Conservation (phyloP, 2,113 vertebrate species). For the Dolichotis patagonum region DNA sequence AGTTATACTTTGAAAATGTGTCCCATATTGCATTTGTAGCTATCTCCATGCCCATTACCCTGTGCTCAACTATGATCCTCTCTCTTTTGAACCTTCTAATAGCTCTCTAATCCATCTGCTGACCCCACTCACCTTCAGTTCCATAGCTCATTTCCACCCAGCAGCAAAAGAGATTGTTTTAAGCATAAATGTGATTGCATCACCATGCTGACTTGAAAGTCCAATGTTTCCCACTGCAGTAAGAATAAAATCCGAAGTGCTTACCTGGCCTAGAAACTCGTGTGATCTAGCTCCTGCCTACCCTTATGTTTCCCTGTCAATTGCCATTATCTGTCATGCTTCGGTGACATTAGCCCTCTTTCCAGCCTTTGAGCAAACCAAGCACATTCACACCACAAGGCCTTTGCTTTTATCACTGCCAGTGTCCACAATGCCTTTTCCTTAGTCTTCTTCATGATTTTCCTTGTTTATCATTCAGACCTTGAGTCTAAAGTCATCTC, state of each 20-base stretch:
- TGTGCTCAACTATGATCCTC: background rate
- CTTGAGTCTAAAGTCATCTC: background rate
- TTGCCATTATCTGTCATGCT: background rate
- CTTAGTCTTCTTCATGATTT: background rate
- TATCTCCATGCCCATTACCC: background rate
- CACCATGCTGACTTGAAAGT: background rate
- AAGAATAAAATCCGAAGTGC: background rate
- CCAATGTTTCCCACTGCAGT: background rate
- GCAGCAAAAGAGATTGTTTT: background rate
- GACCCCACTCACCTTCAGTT: background rate
- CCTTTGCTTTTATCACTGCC: background rate
- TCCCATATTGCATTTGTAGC: background rate
- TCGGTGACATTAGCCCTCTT: background rate
- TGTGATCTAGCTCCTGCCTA: background rate
- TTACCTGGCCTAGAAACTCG: background rate
- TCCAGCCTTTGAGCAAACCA: background rate
- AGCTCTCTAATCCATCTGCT: background rate
- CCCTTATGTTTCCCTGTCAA: background rate
- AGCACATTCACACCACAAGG: background rate
- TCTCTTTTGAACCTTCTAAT: background rate
- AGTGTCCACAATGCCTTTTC: background rate
- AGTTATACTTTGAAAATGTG: background rate
- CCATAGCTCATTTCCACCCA: background rate
- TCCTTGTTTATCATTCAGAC: background rate
- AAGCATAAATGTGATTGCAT: background rate